A percentile compares a stretch with the other conserved stretches of the same genome.
phyloP scores from a whole-genome alignment of 1,140 invertebrate genomes.

The Oncopodura yosiiana region DNA sequence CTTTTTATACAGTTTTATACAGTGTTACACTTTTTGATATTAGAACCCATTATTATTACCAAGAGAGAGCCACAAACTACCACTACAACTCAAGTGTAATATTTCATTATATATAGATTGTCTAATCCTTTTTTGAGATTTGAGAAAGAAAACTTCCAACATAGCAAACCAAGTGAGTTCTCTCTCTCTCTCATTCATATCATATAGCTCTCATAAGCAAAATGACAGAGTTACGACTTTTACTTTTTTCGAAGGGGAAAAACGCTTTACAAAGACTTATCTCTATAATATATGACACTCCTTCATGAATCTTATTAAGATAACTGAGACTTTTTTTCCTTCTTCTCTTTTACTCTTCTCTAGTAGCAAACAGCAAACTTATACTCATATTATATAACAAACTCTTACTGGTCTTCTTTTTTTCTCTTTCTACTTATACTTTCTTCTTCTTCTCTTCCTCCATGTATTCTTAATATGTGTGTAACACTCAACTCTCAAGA shows the following conservation, averaged over 20 bases:
- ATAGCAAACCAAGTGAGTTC: no score
- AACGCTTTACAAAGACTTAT: conserved; percentile 34
- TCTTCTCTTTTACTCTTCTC: not conserved
- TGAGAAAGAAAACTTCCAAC: conserved; percentile 23
- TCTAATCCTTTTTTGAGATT: conserved; percentile 31
- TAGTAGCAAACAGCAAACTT: no score
- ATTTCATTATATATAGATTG: conserved; percentile 31
- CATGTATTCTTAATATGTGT: not conserved
- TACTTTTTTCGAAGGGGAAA: conserved; percentile 33
- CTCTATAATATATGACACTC: conserved; percentile 35
- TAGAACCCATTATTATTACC: no score
- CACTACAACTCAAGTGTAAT: conserved; percentile 20
- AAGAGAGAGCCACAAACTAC: no score
- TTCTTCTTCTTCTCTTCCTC: not conserved
- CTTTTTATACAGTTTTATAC: no score
- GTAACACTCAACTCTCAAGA: not conserved
- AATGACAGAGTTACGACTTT: conserved; percentile 35
- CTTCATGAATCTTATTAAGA: conserved; percentile 36
- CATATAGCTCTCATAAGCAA: no score
- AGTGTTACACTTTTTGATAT: no score
- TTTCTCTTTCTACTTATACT: not conserved
- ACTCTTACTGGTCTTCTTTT: not conserved
- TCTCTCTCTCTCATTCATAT: no score
- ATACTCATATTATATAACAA: not conserved
- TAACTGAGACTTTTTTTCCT: conserved; percentile 19